Evolutionary conservation across 2,113 vertebrate species (phyloP), one percentile per base, ranked within the genome.

Genomic region (Scatophagus argus): DNA sequence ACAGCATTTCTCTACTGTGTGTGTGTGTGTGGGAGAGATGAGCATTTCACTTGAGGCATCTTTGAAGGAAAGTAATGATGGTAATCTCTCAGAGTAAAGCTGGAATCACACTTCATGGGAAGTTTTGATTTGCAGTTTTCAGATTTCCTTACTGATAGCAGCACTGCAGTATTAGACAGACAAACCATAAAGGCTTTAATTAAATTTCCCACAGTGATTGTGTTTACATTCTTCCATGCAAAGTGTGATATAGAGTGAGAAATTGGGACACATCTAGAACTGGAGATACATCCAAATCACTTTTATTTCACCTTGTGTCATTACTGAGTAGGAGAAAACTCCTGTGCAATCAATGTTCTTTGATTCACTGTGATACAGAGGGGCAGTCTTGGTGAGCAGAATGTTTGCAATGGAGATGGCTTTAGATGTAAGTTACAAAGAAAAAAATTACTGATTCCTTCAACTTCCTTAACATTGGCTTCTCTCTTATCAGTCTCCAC

Each of bases 11-110:
- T 74, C 36, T 19, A n/a, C 54, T 67, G 64, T 8, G 19, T 69
- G 74, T 67, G 64, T 8, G 19, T 69, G 74, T 80, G 78, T 79
- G 74, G 59, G 73, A 67, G 72, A 29, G 38, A 58, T n/a, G 63
- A 72, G 27, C 17, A 56, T 64, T 89, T 79, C 25, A 46, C 66
- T 62, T 3, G 1, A 79, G 31, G 77, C 67, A 23, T 72, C 60
- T 78, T 68, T 52, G 59, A 81, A 23, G 47, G 78, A 58, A 72
- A 70, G 41, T 49, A 56, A 59, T 73, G 74, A 76, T 69, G 61
- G 36, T 62, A 55, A 85, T 77, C 54, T 77, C 38, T 29, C 0
- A 10, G 32, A 55, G 52, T 34, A 25, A 14, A 46, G 29, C n/a
- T 36, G 31, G 8, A 27, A 23, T 65, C n/a, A 19, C 3, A 39